Conservation (phyloP, 1,140 invertebrate genomes). For the Heliothis virescens region DNA sequence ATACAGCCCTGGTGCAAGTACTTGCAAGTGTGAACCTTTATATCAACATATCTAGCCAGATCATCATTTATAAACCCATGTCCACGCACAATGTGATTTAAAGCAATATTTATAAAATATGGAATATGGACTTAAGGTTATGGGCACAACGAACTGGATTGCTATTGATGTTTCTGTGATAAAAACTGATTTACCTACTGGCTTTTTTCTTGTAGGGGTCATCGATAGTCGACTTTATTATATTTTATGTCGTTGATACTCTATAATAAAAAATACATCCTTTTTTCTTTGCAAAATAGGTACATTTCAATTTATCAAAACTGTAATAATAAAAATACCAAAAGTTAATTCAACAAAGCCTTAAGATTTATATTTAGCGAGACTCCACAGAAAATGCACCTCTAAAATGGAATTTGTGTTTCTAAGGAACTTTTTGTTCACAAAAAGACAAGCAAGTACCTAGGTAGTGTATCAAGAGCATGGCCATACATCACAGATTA, state of each 20-base stretch:
- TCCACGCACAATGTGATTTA: constrained; percentile 56
- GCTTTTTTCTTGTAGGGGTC: not conserved
- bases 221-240: not conserved
- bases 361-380: not conserved
- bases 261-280: too few species aligned
- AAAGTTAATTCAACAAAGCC: not conserved
- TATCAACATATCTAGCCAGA: constrained; percentile 63
- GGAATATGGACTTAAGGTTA: constrained; percentile 47
- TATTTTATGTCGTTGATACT: not conserved
- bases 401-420: constrained; percentile 38
- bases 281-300: not conserved
- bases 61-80: constrained; percentile 66
- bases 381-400: not conserved
- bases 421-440: constrained; percentile 32
- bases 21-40: constrained; percentile 69
- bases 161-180: constrained; percentile 3
- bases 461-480: constrained; percentile 41
- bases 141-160: constrained; percentile 37
- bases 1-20: constrained; percentile 62
- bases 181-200: constrained; percentile 27
- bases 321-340: not conserved
- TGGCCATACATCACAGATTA: constrained; percentile 51
- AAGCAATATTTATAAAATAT: constrained; percentile 55
- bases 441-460: constrained; percentile 31
- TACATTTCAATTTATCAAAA: not conserved